phyloP scores from a whole-genome alignment of 2,797 vertebrate genomes.

The Momotus momota region DNA sequence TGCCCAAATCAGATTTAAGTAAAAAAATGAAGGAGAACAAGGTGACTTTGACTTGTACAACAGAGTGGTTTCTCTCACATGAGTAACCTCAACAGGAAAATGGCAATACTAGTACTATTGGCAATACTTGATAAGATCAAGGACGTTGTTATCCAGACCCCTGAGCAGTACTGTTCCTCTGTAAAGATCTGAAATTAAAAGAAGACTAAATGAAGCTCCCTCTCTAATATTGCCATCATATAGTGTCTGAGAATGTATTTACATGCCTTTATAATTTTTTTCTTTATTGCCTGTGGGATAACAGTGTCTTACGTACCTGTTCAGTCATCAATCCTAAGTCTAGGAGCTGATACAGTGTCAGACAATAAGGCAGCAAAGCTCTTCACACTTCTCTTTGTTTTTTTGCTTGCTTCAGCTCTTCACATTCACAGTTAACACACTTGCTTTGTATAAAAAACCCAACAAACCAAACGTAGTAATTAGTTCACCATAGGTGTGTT shows the following conservation, averaged over 20 bases:
- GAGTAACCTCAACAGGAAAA: not conserved
- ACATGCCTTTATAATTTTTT: not conserved
- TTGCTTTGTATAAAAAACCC: not conserved
- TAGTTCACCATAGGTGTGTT: constrained; percentile 23
- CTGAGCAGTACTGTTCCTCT: not conserved
- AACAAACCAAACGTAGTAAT: not conserved
- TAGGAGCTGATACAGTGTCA: not conserved
- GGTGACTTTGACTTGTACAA: not conserved
- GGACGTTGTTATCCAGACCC: not conserved
- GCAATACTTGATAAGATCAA: not conserved
- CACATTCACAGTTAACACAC: not conserved
- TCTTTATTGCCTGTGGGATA: not conserved
- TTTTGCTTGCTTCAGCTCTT: not conserved
- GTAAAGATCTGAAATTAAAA: constrained; percentile 1
- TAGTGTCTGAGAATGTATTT: not conserved
- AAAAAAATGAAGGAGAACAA: not conserved
- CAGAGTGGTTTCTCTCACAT: not conserved
- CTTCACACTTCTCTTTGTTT: not conserved
- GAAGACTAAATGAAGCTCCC: not conserved
- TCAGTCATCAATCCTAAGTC: not conserved
- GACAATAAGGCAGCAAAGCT: not conserved
- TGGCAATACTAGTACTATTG: not conserved
- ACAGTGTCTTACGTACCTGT: not conserved
- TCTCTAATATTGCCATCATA: not conserved
- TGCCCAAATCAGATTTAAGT: not conserved